Base-by-base conservation (phyloP, 2,888 invertebrate species). In the Spilosoma lubricipeda region DNA sequence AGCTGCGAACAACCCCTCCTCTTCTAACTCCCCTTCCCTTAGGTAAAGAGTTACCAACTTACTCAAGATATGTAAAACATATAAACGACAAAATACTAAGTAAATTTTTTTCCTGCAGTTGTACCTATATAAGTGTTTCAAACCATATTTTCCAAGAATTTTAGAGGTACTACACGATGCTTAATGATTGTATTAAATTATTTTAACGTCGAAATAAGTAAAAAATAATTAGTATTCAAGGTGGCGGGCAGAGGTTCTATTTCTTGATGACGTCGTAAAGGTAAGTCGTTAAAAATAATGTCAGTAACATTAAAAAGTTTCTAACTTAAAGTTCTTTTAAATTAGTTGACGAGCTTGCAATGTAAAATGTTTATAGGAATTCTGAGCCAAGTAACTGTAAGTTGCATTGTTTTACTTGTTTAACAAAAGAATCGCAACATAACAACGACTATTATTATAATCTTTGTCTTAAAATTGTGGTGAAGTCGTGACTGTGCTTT, bases 201-300 rank as follows among this genome's bases (percentile, higher is more conserved):
- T 56, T 36, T 33, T 33, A 69, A 69, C 33, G 23, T 15, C 9
- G 36, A 69, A 69, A 36, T 56, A 36, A 69, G 52, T 56, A 56
- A 56, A 69, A 67, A 52, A 56, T 52, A 56, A 69, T 69, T 56
- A 56, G 36, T 56, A 69, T 56, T 69, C 69, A 69, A 56, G 52
- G 56, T 36, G 42, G 71, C 48, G 52, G 67, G 72, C 67, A 33
- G 67, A 48, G 65, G 71, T 39, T 33, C 76, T 74, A 77, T 81
- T 77, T 77, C 73, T 73, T 70, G 18, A 82, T 70, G 76, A 74
- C 73, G 65, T 80, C 83, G 77, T 83, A 76, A 83, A 84, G 65
- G 56, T 33, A n/a, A 67, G 71, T 76, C 80, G 74, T 82, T 56
- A 82, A 79, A 84, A 84, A 84, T 79, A 68, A 79, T 76, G 76